A percentile compares a stretch with the other conserved stretches of the same genome.
phyloP scores from a whole-genome alignment of 2,888 invertebrate species.

The Holacanthella duospinosa region DNA sequence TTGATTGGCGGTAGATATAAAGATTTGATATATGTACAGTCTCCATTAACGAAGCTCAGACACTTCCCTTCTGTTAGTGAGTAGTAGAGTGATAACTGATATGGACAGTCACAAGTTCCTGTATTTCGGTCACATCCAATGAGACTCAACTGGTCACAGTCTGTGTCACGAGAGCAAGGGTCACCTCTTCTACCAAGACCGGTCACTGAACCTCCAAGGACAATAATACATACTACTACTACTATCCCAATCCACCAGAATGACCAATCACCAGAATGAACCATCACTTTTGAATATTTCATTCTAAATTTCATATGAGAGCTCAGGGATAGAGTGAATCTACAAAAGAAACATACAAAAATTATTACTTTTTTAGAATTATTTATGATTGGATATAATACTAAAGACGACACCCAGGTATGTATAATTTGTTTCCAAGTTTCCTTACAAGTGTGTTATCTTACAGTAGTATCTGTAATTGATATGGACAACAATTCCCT shows the following conservation, averaged over 20 bases:
- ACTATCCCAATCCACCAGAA: background rate
- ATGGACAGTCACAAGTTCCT: background rate
- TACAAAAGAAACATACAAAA: background rate
- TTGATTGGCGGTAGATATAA: background rate
- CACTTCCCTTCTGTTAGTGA: background rate
- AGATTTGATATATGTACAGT: background rate
- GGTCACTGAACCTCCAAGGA: background rate
- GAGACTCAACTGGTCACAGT: background rate
- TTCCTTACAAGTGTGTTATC: too few relatives aligned
- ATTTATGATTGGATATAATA: background rate
- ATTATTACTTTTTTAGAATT: background rate
- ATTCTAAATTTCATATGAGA: background rate
- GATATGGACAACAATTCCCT: too few relatives aligned
- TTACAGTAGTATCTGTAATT: too few relatives aligned
- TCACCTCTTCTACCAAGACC: background rate
- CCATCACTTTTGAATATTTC: background rate
- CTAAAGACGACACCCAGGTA: too few relatives aligned
- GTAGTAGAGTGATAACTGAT: background rate
- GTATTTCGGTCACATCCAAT: background rate
- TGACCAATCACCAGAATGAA: background rate
- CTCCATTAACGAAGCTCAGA: background rate
- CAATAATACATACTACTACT: too few relatives aligned
- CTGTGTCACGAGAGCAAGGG: background rate
- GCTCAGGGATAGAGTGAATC: too few relatives aligned
- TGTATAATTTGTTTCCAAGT: too few relatives aligned